A percentile compares a stretch with the other conserved stretches of the same genome.
These are phyloP conservation scores for Gryllus bimaculatus DNA, from an alignment of 1,140 invertebrate genomes.

Conservation along the genomic window DNA sequence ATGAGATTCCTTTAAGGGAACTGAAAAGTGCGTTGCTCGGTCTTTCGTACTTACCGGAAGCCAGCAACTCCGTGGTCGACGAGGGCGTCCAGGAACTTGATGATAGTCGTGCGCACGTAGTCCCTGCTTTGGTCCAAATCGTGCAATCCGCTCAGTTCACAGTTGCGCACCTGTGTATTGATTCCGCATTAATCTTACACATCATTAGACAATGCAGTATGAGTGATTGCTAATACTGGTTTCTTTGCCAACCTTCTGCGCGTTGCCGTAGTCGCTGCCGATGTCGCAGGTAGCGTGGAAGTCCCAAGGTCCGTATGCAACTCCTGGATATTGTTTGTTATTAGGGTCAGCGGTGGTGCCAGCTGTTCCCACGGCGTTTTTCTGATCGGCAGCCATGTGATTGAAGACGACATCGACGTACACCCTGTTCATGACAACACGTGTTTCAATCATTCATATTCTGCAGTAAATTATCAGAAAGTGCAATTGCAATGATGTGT, in stretches of 20 bases:
- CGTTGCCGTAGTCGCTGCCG: constrained; percentile 44
- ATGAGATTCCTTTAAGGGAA: too few relatives aligned
- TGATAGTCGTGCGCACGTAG: too few relatives aligned
- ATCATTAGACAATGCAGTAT: too few relatives aligned
- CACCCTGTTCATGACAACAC: constrained; percentile 45
- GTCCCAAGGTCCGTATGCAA: constrained; percentile 44
- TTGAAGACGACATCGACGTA: constrained; percentile 81
- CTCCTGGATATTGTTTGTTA: constrained; percentile 43
- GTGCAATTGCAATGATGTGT: background rate
- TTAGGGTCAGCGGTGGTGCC: constrained; percentile 33
- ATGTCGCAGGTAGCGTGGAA: constrained; percentile 50
- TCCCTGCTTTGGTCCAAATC: too few relatives aligned
- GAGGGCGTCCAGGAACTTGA: too few relatives aligned
- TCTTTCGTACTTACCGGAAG: too few relatives aligned
- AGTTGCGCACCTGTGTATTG: too few relatives aligned
- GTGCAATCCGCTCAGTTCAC: too few relatives aligned
- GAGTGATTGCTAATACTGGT: background rate
- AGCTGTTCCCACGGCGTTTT: constrained; percentile 46
- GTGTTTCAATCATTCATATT: background rate
- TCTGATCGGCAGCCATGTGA: constrained; percentile 68
- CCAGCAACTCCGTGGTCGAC: too few relatives aligned
- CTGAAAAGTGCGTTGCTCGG: too few relatives aligned
- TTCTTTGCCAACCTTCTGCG: constrained; percentile 23
- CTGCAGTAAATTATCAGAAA: too few relatives aligned
- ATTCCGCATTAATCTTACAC: too few relatives aligned